phyloP scores from a whole-genome alignment of 2,888 invertebrate genomes.

The Lasius platythorax region DNA sequence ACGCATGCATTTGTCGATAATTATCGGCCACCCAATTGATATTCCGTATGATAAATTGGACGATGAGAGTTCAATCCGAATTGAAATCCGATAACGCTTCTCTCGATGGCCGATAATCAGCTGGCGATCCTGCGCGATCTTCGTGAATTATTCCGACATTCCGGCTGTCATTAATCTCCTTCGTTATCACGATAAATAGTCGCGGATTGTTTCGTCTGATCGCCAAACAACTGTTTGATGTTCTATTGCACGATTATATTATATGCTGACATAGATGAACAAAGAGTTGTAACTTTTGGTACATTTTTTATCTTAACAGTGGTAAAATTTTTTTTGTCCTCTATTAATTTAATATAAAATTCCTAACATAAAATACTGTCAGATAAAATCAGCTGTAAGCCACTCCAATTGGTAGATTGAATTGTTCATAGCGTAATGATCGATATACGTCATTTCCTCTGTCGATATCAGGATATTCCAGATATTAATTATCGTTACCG shows the following conservation, averaged over 20 bases:
- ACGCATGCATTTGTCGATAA: conserved; percentile 43
- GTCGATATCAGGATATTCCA: conserved; percentile 27
- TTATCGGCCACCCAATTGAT: conserved; percentile 60
- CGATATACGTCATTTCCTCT: not conserved
- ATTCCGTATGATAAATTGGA: conserved; percentile 56
- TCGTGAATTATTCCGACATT: conserved; percentile 37
- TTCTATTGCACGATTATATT: not conserved
- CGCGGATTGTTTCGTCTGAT: conserved; percentile 16
- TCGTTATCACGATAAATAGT: conserved; percentile 35
- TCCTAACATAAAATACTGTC: not conserved
- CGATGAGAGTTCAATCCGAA: conserved; percentile 40
- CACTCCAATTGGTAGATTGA: not conserved
- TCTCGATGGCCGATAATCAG: conserved; percentile 30
- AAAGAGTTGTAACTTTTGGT: not conserved
- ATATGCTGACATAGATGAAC: not conserved
- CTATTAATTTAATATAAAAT: not conserved
- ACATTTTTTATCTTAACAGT: not conserved
- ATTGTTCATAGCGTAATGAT: conserved; percentile 13
- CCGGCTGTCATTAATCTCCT: conserved; percentile 32
- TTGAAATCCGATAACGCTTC: conserved; percentile 55
- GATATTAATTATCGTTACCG: conserved; percentile 48
- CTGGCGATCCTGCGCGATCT: conserved; percentile 37
- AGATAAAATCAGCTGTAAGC: not conserved
- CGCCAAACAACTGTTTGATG: not conserved
- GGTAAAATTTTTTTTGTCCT: not conserved